Percentiles rank a stretch among this genome's conserved stretches.
phyloP scores from a whole-genome alignment of 2,113 vertebrate genomes.

The Syngnathus typhle region DNA sequence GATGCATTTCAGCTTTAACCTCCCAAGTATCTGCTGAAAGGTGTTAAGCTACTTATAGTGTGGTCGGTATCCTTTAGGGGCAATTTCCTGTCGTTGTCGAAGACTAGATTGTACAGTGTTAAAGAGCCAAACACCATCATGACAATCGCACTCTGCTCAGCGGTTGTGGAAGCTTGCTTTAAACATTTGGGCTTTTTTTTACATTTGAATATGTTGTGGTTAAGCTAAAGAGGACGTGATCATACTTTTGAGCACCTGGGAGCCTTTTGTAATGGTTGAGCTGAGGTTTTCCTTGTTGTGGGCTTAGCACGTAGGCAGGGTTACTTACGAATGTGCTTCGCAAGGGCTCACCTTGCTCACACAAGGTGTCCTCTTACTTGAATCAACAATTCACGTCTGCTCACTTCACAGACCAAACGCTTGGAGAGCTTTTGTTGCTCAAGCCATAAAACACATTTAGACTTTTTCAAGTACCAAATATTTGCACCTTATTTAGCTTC shows the following conservation, averaged over 20 bases:
- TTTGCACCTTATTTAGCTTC: conserved; percentile 3
- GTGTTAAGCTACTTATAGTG: conserved; percentile 13
- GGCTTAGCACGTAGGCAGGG: background rate
- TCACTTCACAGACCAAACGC: background rate
- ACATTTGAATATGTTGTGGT: background rate
- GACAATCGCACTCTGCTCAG: conserved; percentile 35
- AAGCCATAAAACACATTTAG: conserved; percentile 1
- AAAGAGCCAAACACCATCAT: conserved; percentile 17
- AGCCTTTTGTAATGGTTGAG: background rate
- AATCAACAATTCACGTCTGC: conserved; percentile 1
- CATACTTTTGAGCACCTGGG: background rate
- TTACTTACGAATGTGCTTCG: background rate
- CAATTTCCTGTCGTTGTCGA: background rate
- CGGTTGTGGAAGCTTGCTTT: background rate
- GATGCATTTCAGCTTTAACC: background rate
- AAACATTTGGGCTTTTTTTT: background rate
- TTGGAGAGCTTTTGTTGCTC: background rate
- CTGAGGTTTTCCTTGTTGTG: background rate
- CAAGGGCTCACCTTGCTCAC: background rate
- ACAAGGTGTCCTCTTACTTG: conserved; percentile 2
- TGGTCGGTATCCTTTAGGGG: conserved; percentile 10
- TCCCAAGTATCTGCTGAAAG: conserved; percentile 22
- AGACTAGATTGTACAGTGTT: conserved; percentile 28
- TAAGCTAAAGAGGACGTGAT: background rate
- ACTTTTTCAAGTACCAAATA: background rate